Base-by-base conservation (phyloP, 1,140 invertebrate genomes). In the Chironomus striatipennis region DNA sequence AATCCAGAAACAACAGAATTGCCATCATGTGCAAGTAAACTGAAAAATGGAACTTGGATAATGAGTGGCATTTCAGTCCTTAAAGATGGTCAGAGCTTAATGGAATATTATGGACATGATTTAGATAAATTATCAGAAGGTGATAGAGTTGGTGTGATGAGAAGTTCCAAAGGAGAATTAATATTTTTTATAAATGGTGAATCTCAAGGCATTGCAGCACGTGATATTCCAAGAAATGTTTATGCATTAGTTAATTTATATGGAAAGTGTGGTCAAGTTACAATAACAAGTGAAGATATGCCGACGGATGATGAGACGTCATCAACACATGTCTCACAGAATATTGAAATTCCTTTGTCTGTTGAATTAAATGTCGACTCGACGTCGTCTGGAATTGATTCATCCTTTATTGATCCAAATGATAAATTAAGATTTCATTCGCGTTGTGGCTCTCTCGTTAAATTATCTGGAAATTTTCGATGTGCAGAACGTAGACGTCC, bases 231-330 rank as follows among this genome's bases (percentile, higher is more conserved):
- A 21, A 78, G 85, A 15, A 84, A 86, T 64, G 85, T 97, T 15
- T 97, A 90, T 86, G 95, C 92, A 8, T 89, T 98, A 12, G 88
- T 97, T 24, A 94, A 97, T 84, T 85, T 98, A 79, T 97, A 96
- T 83, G 95, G 94, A 2, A 95, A 96, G 82, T 97, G 94, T 84
- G 90, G 93, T 7, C 94, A 97, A 86, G 90, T 97, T 9, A 90
- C 90, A 10, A 85, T 90, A 76, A 87, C 86, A 34, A 83, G 81
- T 42, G 80, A 82, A 10, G 79, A 78, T 17, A 8, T 42, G 9
- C 21, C 73, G 64, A 43, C 15, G 15, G 17, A 17, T 74, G 73
- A 74, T n/a, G 12, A 15, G 15, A 57, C 47, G 1, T 10, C 47
- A 15, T 57, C 24, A 7, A 43, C 74, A 64, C 81, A 81, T 75